phyloP scores from a whole-genome alignment of 2,797 vertebrate genomes.

The Sebastes itinus region DNA sequence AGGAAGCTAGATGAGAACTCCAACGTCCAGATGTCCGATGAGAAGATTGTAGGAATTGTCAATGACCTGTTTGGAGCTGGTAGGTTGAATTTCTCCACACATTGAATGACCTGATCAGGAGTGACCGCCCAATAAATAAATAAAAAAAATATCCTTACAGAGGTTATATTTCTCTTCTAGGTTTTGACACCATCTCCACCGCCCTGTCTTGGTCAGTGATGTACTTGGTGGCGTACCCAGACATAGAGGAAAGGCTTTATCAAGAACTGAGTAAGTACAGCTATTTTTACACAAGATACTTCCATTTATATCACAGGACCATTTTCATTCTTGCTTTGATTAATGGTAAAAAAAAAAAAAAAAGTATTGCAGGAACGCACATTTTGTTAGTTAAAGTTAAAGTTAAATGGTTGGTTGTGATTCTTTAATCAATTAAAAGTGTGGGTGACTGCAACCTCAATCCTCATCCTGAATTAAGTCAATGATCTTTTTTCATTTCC shows the following conservation, averaged over 20 bases:
- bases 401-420: neutral
- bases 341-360: neutral
- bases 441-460: neutral
- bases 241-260: conserved; percentile 87
- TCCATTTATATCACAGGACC: neutral
- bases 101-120: neutral
- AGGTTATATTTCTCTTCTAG: conserved; percentile 66
- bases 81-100: conserved; percentile 44
- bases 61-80: conserved; percentile 89
- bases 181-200: conserved; percentile 92
- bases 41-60: conserved; percentile 87
- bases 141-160: neutral
- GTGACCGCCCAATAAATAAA: neutral
- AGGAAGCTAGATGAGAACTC: conserved; percentile 84
- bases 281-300: neutral
- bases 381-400: neutral
- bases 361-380: neutral
- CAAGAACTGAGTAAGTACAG: conserved; percentile 87
- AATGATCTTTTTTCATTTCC: conserved; percentile 4
- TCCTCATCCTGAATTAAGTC: neutral
- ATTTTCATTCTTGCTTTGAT: neutral
- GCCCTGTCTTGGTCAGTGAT: conserved; percentile 90
- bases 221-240: conserved; percentile 86
- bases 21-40: conserved; percentile 80
- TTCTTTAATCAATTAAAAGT: neutral